Base-by-base conservation (phyloP, 1,140 invertebrate species). In the Sycophaga agraensis region DNA sequence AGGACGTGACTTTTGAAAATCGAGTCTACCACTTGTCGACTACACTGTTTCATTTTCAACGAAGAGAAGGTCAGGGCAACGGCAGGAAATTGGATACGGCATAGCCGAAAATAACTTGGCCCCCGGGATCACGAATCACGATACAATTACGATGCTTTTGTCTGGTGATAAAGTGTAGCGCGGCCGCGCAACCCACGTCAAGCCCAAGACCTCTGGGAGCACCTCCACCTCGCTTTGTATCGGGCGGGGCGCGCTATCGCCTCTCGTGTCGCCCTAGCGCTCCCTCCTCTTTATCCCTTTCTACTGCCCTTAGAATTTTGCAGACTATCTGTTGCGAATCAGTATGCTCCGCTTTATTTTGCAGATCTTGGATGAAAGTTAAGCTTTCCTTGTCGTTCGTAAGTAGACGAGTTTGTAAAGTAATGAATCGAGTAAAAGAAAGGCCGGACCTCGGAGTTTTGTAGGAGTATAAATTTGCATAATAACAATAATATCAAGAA, bases 81-180 rank as follows among this genome's bases (percentile, higher is more conserved):
- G 11, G 31, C 35, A 39, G 43, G 24, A 46, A 34, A 49, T 49
- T 34, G 46, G 28, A 49, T 34, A 34, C 26, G 21, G 9, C 9
- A 19, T 2, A 34, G 46, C 34, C 34, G 28, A 49, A 49, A 35
- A 31, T 49, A 49, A 49, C 43, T 26, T 45, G 24, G 22, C n/a
- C 21, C 5, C 0, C 8, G 26, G 34, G 46, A 49, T 49, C 28
- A 19, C 28, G 26, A 49, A 34, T 49, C n/a, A 31, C 46, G 46
- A 49, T 49, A 49, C 28, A 49, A 49, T 49, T 49, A 34, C 46
- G n/a, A 2, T 31, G n/a, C 28, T 49, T 19, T 34, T 49, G 28
- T 49, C 16, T 34, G 16, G 46, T 19, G 28, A 34, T 49, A 49
- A 49, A 49, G 46, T 17, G 26, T 34, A 7, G 5, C 40, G 17